Base-by-base conservation (phyloP, 1,140 invertebrate genomes). In the Propsilocerus akamusi region DNA sequence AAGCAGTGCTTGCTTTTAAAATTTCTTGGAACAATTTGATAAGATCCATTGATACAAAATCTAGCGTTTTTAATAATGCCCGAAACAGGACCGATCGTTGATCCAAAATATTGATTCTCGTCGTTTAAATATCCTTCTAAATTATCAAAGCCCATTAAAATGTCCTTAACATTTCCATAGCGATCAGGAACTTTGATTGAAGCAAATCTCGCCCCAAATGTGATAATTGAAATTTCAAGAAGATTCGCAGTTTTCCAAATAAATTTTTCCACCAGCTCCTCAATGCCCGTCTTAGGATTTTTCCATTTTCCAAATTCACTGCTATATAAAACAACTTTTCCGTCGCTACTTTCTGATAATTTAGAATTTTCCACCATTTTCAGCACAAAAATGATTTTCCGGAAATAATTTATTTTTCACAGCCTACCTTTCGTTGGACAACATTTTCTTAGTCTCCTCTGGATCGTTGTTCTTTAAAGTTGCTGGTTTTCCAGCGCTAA, bases 401-500 rank as follows among this genome's bases (percentile, higher is more conserved):
- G n/a, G n/a, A 2, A 3, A 2, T 4, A 17, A 12, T 17, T 3
- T 12, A 26, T 24, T n/a, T 14, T 26, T 47, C 26, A 8, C 11
- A 47, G 12, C 25, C 17, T 26, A 49, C 28, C 26, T 28, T n/a
- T 30, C n/a, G 24, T 17, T 24, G 6, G n/a, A 8, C 14, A 12
- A 7, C 10, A 25, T 24, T 52, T 23, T 46, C 52, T 32, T 51
- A 30, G 46, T 14, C 6, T 25, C 20, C 5, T 28, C 22, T n/a
- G 24, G 28, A 20, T 46, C 49, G 25, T 41, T 17, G 26, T 25
- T 53, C 51, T 46, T 49, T 55, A 28, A 23, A 48, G 50, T 56
- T 52, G 53, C 17, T 14, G 12, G 11, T 26, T 54, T 46, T 54
- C 51, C 14, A 47, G 8, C 4, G 17, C 47, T 49, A 52, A 55